Base-by-base conservation (phyloP, 2,888 invertebrate genomes). In the Eilema depressum region DNA sequence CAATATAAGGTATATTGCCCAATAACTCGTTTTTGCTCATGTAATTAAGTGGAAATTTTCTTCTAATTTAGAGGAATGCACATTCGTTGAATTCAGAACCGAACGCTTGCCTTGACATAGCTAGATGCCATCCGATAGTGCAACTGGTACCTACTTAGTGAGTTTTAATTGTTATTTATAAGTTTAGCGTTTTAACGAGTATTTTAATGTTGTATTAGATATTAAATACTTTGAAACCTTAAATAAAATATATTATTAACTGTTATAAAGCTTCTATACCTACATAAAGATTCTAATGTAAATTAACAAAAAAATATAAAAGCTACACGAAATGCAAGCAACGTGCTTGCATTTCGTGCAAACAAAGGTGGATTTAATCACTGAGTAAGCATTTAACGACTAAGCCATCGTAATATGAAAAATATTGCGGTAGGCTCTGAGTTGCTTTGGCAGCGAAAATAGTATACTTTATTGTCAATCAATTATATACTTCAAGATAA, bases 81-180 rank as follows among this genome's bases (percentile, higher is more conserved):
- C 80, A 71, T 83, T 85, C 85, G 87, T 76, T 80, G 70, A 69
- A 81, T 73, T 87, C 82, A 86, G 84, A 86, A 84, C 83, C 82
- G 86, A 88, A 85, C 77, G 91, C 80, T 88, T 77, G 83, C 91
- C 92, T 92, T 92, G 92, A 89, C 92, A 92, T 83, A 81, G 79
- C 79, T 73, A 63, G 68, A 71, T 73, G 65, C 74, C 81, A 75
- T 77, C 82, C 68, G 63, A 74, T 73, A 73, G 72, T 71, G 70
- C 72, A 70, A 62, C 72, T 69, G 75, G 59, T 70, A 41, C 14
- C 71, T 71, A 37, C 30, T 37, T 37, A 12, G 23, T 60, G 41
- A 68, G 74, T 76, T 76, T 57, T 57, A 63, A 33, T 57, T 63
- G 25, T 53, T 53, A 53, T 20, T 53, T 53, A 53, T 53, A 53